Conservation (phyloP, 2,113 vertebrate species). For the Progne subis region DNA sequence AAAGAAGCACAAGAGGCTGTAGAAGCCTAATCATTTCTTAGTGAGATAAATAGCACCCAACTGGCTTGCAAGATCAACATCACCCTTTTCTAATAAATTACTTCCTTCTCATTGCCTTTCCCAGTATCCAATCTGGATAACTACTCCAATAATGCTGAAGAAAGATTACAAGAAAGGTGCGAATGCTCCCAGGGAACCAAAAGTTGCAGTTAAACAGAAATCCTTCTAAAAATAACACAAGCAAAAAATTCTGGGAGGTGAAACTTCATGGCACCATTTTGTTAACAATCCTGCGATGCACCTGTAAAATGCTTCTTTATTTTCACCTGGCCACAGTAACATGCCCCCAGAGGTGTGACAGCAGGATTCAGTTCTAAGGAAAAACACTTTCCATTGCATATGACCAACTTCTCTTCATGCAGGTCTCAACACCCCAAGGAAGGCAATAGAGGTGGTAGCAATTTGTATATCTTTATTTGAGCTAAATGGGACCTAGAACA, state of each 20-base stretch:
- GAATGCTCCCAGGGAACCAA: neutral
- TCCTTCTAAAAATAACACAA: neutral
- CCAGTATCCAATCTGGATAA: neutral
- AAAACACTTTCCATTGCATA: neutral
- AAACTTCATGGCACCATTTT: neutral
- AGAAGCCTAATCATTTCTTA: neutral
- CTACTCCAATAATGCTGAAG: neutral
- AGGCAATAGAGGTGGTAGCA: neutral
- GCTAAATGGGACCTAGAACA: neutral
- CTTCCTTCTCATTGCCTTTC: neutral
- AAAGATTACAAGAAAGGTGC: neutral
- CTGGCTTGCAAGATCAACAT: neutral
- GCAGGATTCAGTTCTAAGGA: neutral
- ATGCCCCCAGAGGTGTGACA: neutral
- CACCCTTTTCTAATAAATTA: neutral
- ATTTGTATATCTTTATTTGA: neutral
- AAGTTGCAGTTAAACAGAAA: neutral
- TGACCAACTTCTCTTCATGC: neutral
- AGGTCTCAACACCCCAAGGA: neutral
- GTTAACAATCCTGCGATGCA: neutral
- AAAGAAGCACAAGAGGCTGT: neutral
- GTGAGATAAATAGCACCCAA: neutral
- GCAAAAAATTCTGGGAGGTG: neutral
- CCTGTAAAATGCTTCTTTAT: neutral
- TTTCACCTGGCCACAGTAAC: neutral